Conservation (phyloP, 2,113 vertebrate species). For the Pangasianodon gigas region DNA sequence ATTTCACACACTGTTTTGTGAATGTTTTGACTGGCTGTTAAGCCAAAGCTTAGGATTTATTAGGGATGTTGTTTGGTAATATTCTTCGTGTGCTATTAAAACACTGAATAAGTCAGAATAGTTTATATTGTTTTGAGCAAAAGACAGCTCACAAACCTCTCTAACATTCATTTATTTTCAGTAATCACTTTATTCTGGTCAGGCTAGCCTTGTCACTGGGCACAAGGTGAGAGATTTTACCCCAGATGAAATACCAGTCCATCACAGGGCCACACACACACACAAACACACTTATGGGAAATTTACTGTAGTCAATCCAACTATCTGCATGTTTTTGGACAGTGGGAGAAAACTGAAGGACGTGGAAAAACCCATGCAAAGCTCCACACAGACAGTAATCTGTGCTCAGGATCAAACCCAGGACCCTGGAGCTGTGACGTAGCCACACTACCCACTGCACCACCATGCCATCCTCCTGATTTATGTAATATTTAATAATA, state of each 20-base stretch:
- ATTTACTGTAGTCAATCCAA: not conserved
- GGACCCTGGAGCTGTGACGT: too few species aligned
- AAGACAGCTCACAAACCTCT: not conserved
- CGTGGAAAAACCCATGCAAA: not conserved
- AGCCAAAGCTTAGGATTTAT: not conserved
- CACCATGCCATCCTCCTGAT: not conserved
- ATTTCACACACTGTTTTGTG: not conserved
- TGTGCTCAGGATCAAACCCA: not conserved
- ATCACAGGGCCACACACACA: not conserved
- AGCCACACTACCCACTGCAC: not conserved
- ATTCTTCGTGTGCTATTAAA: not conserved
- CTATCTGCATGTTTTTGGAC: not conserved
- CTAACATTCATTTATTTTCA: not conserved
- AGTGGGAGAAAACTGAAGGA: too few species aligned
- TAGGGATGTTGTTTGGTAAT: not conserved
- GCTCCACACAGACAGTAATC: not conserved
- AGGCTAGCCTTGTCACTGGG: not conserved
- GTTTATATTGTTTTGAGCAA: not conserved
- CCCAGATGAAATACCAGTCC: not conserved
- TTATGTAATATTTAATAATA: conserved; percentile 15
- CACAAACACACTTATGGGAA: not conserved
- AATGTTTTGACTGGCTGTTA: not conserved
- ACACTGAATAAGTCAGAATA: not conserved
- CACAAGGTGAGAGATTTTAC: not conserved
- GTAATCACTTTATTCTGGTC: not conserved